A percentile compares a stretch with the other conserved stretches of the same genome.
These are phyloP conservation scores for Desoria tigrina DNA, from an alignment of 2,888 invertebrate genomes.

Conservation along the genomic window DNA sequence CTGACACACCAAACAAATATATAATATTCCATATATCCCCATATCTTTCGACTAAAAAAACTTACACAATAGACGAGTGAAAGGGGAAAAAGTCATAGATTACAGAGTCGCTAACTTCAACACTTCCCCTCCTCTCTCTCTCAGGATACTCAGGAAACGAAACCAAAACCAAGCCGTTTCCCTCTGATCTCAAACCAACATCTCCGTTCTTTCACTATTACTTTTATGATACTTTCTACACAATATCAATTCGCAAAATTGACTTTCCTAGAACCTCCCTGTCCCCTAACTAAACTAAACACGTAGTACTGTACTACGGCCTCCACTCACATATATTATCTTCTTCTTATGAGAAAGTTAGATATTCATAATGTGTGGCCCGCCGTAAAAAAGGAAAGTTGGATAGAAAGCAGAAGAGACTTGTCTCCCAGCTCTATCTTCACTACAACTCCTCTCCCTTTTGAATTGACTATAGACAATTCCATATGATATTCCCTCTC, in stretches of 20 bases:
- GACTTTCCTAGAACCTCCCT: too few species aligned
- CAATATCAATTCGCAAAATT: constrained; percentile 53
- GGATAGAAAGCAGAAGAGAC: constrained; percentile 20
- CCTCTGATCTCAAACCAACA: neutral
- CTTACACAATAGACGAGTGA: too few species aligned
- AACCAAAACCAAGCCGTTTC: neutral
- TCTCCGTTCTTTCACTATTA: neutral
- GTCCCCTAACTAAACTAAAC: constrained; percentile 17
- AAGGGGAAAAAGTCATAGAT: constrained; percentile 12
- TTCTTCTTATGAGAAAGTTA: neutral
- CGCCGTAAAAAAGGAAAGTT: neutral
- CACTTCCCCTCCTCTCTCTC: constrained; percentile 11
- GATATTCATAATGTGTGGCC: neutral
- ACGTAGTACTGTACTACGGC: neutral
- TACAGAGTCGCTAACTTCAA: constrained; percentile 10
- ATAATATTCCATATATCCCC: too few species aligned
- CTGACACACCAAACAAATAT: too few species aligned
- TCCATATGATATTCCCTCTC: neutral
- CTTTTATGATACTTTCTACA: constrained; percentile 41
- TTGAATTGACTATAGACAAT: constrained; percentile 7
- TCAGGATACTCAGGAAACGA: neutral
- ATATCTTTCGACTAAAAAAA: too few species aligned
- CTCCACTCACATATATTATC: neutral
- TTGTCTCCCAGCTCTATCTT: constrained; percentile 19
- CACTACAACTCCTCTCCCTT: neutral